phyloP scores from a whole-genome alignment of 2,888 invertebrate species.

The Palloptera scutellata region DNA sequence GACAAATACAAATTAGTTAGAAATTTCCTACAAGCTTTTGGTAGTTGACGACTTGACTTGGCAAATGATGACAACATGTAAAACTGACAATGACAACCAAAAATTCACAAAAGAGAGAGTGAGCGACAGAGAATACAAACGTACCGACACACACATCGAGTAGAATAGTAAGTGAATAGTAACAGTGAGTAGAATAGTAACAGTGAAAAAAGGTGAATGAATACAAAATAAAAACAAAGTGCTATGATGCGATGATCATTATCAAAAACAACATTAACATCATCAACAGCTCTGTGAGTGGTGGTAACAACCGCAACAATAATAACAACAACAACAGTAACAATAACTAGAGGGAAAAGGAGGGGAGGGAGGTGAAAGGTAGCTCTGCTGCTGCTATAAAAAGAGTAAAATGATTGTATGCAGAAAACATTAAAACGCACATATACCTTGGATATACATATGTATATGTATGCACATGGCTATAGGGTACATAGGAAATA shows the following conservation, averaged over 20 bases:
- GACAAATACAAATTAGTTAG: neutral
- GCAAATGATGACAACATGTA: conserved; percentile 39
- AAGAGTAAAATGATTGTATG: neutral
- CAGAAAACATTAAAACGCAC: neutral
- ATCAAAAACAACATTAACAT: conserved; percentile 18
- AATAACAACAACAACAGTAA: conserved; percentile 27
- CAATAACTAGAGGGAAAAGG: conserved; percentile 16
- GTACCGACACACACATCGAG: conserved; percentile 8
- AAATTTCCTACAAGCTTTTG: conserved; percentile 6
- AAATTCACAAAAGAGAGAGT: conserved; percentile 14
- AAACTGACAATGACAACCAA: conserved; percentile 39
- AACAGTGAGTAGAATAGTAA: conserved; percentile 28
- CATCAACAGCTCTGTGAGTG: conserved; percentile 5
- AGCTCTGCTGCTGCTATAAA: no score
- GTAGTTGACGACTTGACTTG: conserved; percentile 11
- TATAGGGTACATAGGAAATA: no score
- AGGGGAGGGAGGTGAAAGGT: conserved; percentile 12
- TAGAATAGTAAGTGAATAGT: neutral
- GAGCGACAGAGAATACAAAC: neutral
- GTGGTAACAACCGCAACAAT: conserved; percentile 14
- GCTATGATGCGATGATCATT: conserved; percentile 25
- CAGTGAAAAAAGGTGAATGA: conserved; percentile 28
- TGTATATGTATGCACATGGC: no score
- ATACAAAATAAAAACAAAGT: neutral
- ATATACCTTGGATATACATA: no score